phyloP scores from a whole-genome alignment of 2,113 vertebrate genomes.

The Hemicordylus capensis region DNA sequence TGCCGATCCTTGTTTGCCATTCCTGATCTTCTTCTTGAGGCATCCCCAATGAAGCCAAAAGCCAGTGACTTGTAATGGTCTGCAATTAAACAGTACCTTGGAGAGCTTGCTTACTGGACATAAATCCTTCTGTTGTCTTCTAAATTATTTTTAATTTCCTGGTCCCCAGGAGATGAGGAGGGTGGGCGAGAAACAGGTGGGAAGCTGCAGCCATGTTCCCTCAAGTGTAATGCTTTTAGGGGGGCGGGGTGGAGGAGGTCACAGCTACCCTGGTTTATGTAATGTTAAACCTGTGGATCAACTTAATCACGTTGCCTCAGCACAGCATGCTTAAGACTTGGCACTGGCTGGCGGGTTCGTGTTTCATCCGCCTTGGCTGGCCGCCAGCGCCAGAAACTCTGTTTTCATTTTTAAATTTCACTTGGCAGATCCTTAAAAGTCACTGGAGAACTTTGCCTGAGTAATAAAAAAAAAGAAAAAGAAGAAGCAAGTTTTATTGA shows the following conservation, averaged over 20 bases:
- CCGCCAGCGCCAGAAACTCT: constrained; percentile 72
- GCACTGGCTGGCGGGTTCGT: constrained; percentile 70
- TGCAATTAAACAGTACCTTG: neutral
- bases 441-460: constrained; percentile 78
- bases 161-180: constrained; percentile 49
- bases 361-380: constrained; percentile 76
- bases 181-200: constrained; percentile 51
- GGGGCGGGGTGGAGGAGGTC: neutral
- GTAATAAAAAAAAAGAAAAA: constrained; percentile 75
- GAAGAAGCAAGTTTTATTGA: constrained; percentile 79
- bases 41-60: neutral
- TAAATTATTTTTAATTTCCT: constrained; percentile 75
- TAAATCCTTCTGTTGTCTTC: constrained; percentile 56
- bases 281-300: constrained; percentile 75
- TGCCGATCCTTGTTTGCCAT: neutral
- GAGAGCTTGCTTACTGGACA: constrained; percentile 33
- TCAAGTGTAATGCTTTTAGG: constrained; percentile 51
- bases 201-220: constrained; percentile 53
- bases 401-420: constrained; percentile 81
- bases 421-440: constrained; percentile 81
- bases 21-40: constrained; percentile 37
- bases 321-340: constrained; percentile 71
- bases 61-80: neutral
- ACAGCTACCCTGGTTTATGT: constrained; percentile 67
- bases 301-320: constrained; percentile 72